Percentiles rank a stretch among this genome's conserved stretches.
phyloP scores from a whole-genome alignment of 1,140 invertebrate genomes.

The Antheraea pernyi region DNA sequence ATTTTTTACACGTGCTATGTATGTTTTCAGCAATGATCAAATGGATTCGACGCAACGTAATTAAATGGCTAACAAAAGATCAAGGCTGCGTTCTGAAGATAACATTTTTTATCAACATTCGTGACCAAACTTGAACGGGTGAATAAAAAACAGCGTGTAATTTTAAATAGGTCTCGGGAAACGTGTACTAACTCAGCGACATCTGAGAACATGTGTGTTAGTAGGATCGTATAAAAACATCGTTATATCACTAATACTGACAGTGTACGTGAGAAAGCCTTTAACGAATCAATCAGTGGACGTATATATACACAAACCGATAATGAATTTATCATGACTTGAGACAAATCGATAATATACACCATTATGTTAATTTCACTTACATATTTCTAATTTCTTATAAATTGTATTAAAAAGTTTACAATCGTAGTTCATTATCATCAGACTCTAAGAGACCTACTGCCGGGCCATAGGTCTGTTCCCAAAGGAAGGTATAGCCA shows the following conservation, averaged over 20 bases:
- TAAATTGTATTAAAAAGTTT: no score
- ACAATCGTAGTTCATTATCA: no score
- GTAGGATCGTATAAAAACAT: background rate
- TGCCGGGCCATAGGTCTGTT: no score
- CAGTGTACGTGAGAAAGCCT: background rate
- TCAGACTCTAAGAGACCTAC: no score
- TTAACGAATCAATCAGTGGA: background rate
- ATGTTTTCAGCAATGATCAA: slow-evolving; percentile 28
- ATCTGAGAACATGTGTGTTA: slow-evolving; percentile 10
- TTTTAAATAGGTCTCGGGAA: slow-evolving; percentile 63
- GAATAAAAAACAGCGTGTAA: slow-evolving; percentile 70
- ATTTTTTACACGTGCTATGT: slow-evolving; percentile 19
- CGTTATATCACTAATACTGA: background rate
- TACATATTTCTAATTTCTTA: no score
- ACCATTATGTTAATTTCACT: no score
- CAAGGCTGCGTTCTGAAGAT: slow-evolving; percentile 63
- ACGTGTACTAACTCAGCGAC: slow-evolving; percentile 31
- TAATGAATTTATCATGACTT: background rate
- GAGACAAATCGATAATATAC: background rate
- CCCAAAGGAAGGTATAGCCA: no score
- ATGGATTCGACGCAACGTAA: slow-evolving; percentile 43
- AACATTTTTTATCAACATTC: slow-evolving; percentile 68
- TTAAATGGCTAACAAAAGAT: slow-evolving; percentile 68
- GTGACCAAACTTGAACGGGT: slow-evolving; percentile 62
- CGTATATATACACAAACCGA: background rate